Evolutionary conservation across 2,797 vertebrate species (phyloP).

Genomic region (Darevskia mixta): DNA sequence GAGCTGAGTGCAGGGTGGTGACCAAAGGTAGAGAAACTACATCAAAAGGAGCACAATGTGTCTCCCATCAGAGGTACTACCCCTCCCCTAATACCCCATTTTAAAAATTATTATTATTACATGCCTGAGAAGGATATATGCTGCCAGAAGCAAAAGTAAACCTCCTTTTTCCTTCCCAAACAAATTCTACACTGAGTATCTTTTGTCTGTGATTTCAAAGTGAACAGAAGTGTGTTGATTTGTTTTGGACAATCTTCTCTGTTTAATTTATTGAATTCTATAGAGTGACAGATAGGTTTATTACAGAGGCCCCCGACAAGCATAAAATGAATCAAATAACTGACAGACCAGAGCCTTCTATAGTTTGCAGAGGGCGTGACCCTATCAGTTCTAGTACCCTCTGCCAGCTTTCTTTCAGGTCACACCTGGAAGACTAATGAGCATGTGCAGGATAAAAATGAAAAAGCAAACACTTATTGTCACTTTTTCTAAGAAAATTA

Average conservation of each 20-base stretch:
- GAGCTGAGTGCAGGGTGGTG: too few species aligned
- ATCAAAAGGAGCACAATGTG: too few species aligned
- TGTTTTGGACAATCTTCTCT: constrained; percentile 14
- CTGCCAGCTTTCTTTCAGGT: constrained; percentile 15
- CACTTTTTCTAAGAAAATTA: neutral
- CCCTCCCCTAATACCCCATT: too few species aligned
- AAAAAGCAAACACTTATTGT: neutral
- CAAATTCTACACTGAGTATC: constrained; percentile 3
- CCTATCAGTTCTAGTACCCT: neutral
- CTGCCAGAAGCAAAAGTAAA: constrained; percentile 1
- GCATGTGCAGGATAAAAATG: neutral
- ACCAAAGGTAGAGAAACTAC: too few species aligned
- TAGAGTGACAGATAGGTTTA: constrained; percentile 14
- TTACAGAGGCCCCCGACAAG: neutral
- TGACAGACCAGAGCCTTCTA: constrained; percentile 15
- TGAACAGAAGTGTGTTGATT: neutral
- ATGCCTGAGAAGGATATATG: too few species aligned
- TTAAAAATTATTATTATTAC: too few species aligned
- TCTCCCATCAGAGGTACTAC: too few species aligned
- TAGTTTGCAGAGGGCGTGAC: neutral
- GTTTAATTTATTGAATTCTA: constrained; percentile 33
- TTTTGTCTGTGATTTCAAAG: constrained; percentile 5
- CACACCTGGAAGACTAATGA: neutral
- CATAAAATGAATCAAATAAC: constrained; percentile 33
- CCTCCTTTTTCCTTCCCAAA: neutral